Base-by-base conservation (phyloP, 2,797 vertebrate species). In the Oreortyx pictus region DNA sequence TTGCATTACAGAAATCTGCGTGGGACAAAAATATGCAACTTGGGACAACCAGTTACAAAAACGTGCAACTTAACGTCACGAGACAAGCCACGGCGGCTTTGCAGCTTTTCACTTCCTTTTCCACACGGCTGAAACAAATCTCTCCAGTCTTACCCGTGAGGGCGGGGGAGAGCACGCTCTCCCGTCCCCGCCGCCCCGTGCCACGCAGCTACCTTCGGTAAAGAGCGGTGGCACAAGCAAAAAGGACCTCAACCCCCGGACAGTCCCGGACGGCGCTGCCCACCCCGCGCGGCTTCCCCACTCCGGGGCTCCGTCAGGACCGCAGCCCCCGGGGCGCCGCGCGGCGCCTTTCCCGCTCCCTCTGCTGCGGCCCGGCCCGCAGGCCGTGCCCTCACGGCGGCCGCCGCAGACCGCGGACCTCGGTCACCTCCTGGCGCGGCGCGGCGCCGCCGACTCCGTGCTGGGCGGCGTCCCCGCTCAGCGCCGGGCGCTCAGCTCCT, bases 361-460 rank as follows among this genome's bases (percentile, higher is more conserved):
- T 9, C 39, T 23, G 15, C n/a, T 19, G 37, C 5, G 59, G 39
- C 39, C 17, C 29, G 54, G 11, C 54, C 54, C 54, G 54, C 54
- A 56, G 54, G 54, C 54, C 54, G 18, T n/a, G 52, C 52, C 52
- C 52, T n/a, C 52, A n/a, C 52, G 52, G 10, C 17, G 52, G 52
- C 52, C 10, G 16, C 29, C 31, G 52, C 52, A 29, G 27, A 17
- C 17, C 29, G 17, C 29, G 52, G 52, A 54, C 25, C 54, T 39
- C 73, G 5, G 82, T 61, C 82, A 89, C 77, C 70, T 82, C 80
- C 83, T 56, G 79, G 31, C 57, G 47, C 33, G 19, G 12, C 44
- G 46, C 65, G 23, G 23, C 31, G 27, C 60, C 41, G 52, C 65
- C 24, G 52, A 41, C 65, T 72, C 65, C 52, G 65, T 46, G 23